These are phyloP conservation scores for Lacanobia oleracea DNA, from an alignment of 2,888 invertebrate species.

Conservation along the genomic window DNA sequence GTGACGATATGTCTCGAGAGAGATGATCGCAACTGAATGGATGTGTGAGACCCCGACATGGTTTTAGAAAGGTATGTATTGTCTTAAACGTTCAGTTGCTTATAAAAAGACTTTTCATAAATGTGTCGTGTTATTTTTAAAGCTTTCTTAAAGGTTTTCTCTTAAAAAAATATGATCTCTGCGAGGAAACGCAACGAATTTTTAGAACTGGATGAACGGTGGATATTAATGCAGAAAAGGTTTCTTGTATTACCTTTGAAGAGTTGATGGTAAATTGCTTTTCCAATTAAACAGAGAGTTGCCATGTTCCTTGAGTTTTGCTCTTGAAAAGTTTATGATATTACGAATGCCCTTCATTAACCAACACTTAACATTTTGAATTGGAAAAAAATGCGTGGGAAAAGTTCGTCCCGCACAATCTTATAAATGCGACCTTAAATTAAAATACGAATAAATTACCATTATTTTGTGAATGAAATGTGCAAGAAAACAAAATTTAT, in stretches of 20 bases:
- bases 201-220: not conserved
- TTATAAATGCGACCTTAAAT: constrained; percentile 39
- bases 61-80: constrained; percentile 65
- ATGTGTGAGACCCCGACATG: constrained; percentile 64
- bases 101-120: constrained; percentile 21
- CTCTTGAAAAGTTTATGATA: not conserved
- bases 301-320: constrained; percentile 4
- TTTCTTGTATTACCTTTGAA: not conserved
- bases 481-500: constrained; percentile 46
- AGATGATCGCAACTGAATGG: constrained; percentile 63
- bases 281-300: not conserved
- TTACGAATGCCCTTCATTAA: constrained; percentile 19
- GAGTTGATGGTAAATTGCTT: not conserved
- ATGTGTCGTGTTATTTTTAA: not conserved
- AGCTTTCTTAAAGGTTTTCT: not conserved
- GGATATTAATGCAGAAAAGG: not conserved
- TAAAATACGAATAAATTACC: constrained; percentile 56
- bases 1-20: constrained; percentile 57
- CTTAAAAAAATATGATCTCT: not conserved
- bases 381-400: not conserved
- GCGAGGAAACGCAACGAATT: not conserved
- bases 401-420: not conserved
- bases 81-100: constrained; percentile 20
- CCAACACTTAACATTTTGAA: constrained; percentile 1
- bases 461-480: constrained; percentile 58